These are phyloP conservation scores for Caenorhabditis parvicauda DNA, from an alignment of 2,888 invertebrate species.

Conservation along the genomic window DNA sequence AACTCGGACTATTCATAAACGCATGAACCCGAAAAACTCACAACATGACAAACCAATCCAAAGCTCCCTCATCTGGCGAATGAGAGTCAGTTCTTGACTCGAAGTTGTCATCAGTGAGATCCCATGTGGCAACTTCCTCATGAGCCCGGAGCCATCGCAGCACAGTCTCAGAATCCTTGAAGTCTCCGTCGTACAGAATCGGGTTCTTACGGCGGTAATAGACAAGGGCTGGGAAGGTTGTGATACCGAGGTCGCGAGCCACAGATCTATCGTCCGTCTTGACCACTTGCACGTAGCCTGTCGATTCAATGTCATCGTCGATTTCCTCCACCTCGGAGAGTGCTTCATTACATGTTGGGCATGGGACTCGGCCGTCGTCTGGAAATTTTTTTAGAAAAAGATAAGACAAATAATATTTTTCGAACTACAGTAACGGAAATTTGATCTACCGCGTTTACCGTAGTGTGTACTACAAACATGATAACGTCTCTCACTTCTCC, in stretches of 20 bases:
- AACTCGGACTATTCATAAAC: too few species aligned
- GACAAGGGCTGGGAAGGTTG: conserved; percentile 89
- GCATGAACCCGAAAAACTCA: conserved; percentile 29
- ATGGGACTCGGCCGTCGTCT: conserved; percentile 72
- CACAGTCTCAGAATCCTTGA: conserved; percentile 58
- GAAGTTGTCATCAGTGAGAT: conserved; percentile 61
- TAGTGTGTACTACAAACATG: neutral
- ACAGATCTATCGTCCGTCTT: conserved; percentile 65
- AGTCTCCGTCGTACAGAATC: conserved; percentile 81
- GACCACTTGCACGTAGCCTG: conserved; percentile 62
- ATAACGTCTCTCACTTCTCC: too few species aligned
- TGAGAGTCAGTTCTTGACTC: conserved; percentile 53
- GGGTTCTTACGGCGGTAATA: conserved; percentile 95
- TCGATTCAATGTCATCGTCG: conserved; percentile 78
- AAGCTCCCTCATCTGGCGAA: conserved; percentile 58
- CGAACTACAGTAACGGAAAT: too few species aligned
- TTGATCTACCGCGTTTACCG: neutral
- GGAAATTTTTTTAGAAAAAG: conserved; percentile 8
- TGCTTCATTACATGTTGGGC: conserved; percentile 81
- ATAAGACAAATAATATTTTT: too few species aligned
- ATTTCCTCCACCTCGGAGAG: conserved; percentile 85
- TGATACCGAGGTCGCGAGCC: conserved; percentile 92
- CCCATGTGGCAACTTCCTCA: conserved; percentile 57
- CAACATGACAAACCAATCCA: conserved; percentile 63
- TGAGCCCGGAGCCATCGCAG: conserved; percentile 61